phyloP scores from a whole-genome alignment of 1,140 invertebrate genomes.

The Zophobas atratus region DNA sequence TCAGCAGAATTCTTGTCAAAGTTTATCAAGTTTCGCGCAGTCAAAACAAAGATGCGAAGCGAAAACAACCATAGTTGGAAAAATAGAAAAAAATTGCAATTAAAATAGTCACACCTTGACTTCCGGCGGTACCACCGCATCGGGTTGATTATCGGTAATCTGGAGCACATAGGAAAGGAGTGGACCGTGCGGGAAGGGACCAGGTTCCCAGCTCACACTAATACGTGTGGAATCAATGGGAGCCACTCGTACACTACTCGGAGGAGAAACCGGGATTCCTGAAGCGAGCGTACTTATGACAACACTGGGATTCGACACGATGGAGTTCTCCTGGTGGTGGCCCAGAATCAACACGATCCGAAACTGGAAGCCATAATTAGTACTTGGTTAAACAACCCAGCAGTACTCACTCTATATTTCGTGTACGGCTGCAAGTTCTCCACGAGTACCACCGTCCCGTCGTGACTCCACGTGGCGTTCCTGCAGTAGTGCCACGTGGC shows the following conservation, averaged over 20 bases:
- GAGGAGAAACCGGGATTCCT: slow-evolving; percentile 82
- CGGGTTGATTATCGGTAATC: slow-evolving; percentile 73
- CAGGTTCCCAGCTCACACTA: slow-evolving; percentile 90
- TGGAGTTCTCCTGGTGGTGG: slow-evolving; percentile 75
- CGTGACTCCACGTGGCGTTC: slow-evolving; percentile 77
- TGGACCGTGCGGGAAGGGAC: slow-evolving; percentile 88
- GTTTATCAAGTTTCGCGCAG: slow-evolving; percentile 12
- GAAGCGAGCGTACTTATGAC: slow-evolving; percentile 84
- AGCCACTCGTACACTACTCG: slow-evolving; percentile 81
- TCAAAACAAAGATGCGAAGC: slow-evolving; percentile 7
- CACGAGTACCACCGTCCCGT: slow-evolving; percentile 79
- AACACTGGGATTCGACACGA: slow-evolving; percentile 85
- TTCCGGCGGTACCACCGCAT: slow-evolving; percentile 75
- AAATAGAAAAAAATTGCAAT: not conserved
- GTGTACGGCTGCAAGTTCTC: slow-evolving; percentile 88
- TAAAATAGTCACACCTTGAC: slow-evolving; percentile 71
- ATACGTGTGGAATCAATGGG: slow-evolving; percentile 88
- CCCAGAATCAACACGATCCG: slow-evolving; percentile 82
- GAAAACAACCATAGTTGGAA: too few relatives aligned
- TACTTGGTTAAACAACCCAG: not conserved
- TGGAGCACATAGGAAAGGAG: slow-evolving; percentile 88
- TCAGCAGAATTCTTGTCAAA: too few relatives aligned
- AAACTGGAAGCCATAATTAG: slow-evolving; percentile 76
- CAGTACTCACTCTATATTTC: slow-evolving; percentile 83
- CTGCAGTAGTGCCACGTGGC: slow-evolving; percentile 81